Conservation (phyloP, 2,888 invertebrate species). For the Chromoteleia sp. region DNA sequence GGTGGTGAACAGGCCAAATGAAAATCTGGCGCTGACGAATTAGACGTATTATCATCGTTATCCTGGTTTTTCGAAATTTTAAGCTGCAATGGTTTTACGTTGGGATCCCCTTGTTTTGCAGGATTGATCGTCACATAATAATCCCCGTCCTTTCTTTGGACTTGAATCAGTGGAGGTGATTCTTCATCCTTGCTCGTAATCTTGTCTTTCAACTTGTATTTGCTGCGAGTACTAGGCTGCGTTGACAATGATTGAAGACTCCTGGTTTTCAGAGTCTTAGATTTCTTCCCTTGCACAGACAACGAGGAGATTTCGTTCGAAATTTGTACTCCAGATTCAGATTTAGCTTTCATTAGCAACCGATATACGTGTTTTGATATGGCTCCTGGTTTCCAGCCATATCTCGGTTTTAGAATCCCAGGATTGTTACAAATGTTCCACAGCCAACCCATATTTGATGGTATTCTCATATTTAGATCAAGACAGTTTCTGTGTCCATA, state of each 20-base stretch:
- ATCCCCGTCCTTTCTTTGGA: conserved; percentile 77
- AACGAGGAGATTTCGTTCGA: neutral
- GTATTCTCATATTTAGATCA: conserved; percentile 73
- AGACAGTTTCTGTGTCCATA: conserved; percentile 77
- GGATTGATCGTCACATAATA: conserved; percentile 77
- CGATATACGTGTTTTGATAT: conserved; percentile 74
- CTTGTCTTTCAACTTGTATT: conserved; percentile 14
- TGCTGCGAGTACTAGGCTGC: conserved; percentile 10
- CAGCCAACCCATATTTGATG: conserved; percentile 76
- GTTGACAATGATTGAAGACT: conserved; percentile 68
- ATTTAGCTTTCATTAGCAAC: conserved; percentile 73
- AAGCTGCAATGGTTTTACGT: conserved; percentile 75
- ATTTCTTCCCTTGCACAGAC: conserved; percentile 49
- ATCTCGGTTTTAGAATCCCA: conserved; percentile 71
- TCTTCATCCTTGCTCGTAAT: conserved; percentile 59
- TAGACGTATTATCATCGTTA: conserved; percentile 63
- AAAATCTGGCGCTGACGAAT: conserved; percentile 75
- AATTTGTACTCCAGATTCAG: conserved; percentile 54
- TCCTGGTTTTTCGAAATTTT: conserved; percentile 76
- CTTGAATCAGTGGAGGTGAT: conserved; percentile 75
- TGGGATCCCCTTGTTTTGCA: conserved; percentile 55
- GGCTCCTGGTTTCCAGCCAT: conserved; percentile 78
- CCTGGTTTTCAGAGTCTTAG: conserved; percentile 58
- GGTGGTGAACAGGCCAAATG: conserved; percentile 78
- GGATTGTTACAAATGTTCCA: conserved; percentile 74